Evolutionary conservation across 2,113 vertebrate species (phyloP).

Genomic region (Nansenia antarctica): DNA sequence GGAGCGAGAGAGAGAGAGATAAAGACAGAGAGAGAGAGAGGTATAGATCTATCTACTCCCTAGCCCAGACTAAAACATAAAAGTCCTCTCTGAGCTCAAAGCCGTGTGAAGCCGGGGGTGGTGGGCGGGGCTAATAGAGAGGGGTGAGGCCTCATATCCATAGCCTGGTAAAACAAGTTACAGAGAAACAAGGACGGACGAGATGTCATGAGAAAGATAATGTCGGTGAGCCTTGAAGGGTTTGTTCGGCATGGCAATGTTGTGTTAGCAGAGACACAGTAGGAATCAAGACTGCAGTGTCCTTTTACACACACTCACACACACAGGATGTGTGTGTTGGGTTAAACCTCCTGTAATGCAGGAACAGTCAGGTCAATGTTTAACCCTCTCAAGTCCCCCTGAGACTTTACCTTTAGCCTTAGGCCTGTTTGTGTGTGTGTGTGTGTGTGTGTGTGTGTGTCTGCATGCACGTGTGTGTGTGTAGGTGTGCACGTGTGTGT

Average conservation of each 20-base stretch:
- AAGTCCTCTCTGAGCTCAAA: slow-evolving; percentile 21
- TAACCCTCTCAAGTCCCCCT: background rate
- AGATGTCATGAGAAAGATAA: background rate
- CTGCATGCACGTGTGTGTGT: background rate
- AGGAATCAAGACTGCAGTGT: background rate
- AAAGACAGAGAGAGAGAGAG: background rate
- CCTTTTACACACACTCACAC: slow-evolving; percentile 9
- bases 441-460: slow-evolving; percentile 12
- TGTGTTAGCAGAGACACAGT: background rate
- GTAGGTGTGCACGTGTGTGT: background rate
- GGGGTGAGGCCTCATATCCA: background rate
- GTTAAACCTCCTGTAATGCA: background rate
- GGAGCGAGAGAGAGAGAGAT: background rate
- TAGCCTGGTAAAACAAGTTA: background rate
- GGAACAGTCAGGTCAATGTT: slow-evolving; percentile 6
- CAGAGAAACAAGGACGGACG: too few species aligned
- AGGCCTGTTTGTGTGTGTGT: background rate
- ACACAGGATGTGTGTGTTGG: slow-evolving; percentile 1
- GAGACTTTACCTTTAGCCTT: slow-evolving; percentile 1
- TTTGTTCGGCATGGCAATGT: background rate
- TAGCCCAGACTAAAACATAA: slow-evolving; percentile 18
- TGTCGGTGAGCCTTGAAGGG: background rate
- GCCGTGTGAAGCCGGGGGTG: slow-evolving; percentile 12
- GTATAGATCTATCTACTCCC: background rate
- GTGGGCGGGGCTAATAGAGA: slow-evolving; percentile 3